Evolutionary conservation across 2,888 invertebrate species (phyloP), one percentile per base, ranked within the genome.

Genomic region (Apantesis nais): DNA sequence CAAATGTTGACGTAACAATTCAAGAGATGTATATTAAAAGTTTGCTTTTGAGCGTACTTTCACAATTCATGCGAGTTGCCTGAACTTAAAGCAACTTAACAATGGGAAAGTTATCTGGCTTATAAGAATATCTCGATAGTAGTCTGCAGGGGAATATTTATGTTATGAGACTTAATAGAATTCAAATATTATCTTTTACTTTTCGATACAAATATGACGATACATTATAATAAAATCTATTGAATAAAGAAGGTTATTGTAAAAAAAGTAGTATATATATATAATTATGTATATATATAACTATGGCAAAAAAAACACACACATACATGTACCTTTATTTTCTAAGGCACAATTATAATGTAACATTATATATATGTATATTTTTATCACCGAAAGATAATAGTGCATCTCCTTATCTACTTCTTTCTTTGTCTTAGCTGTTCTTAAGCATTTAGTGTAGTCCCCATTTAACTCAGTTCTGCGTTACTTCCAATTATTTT

Each of bases 21-120:
- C 78, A 79, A 77, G 70, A 83, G 71, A 78, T 81, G 81, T 81
- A 71, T 80, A 82, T 82, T 77, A 76, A 80, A 85, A 84, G 78
- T 85, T 85, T 72, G 70, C 68, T 73, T 75, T 66, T 74, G 79
- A 77, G 68, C 68, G 69, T 79, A 78, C 78, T 85, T 63, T 74
- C 74, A 84, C 84, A 84, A 86, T 85, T 84, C 86, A 85, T 85
- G 75, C 78, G 70, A 82, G 82, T 74, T 74, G 75, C 74, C 74
- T 67, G 73, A 73, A 76, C 76, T 81, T 74, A 65, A 62, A 48
- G 48, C 63, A 76, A 74, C 78, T 76, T 74, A 80, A 73, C 71
- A 70, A 78, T 68, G 71, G 73, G 71, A 78, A 81, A 78, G 69
- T 78, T 82, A 64, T 76, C 29, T 29, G 44, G 65, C 67, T 31